Percentiles rank a stretch among this genome's conserved stretches.
These are phyloP conservation scores for Notolepis coatsorum DNA, from an alignment of 2,797 vertebrate genomes.

Conservation along the genomic window DNA sequence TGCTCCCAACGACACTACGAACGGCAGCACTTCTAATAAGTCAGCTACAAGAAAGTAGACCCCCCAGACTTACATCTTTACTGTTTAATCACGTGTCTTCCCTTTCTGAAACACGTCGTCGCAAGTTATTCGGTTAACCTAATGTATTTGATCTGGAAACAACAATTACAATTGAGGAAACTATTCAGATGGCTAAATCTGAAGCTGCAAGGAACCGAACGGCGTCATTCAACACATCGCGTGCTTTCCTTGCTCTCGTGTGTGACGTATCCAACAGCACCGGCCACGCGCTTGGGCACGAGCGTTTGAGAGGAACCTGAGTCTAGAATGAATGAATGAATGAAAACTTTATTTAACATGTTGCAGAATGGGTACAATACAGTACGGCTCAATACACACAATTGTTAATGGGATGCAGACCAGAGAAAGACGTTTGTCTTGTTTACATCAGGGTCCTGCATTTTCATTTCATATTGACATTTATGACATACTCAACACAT, in stretches of 20 bases:
- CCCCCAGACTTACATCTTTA: constrained; percentile 68
- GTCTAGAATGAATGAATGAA: constrained; percentile 48
- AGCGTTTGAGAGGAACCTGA: constrained; percentile 18
- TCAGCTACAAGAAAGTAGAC: constrained; percentile 3
- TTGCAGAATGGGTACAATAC: no score
- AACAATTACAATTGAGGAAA: constrained; percentile 16
- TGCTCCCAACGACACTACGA: not conserved
- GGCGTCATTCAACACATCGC: constrained; percentile 51
- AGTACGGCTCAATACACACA: no score
- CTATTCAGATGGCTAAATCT: constrained; percentile 51
- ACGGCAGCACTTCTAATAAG: not conserved
- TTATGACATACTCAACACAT: no score
- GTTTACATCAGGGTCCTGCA: no score
- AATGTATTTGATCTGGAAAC: constrained; percentile 27
- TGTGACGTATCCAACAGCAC: constrained; percentile 38
- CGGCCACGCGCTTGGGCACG: not conserved
- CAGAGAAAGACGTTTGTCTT: no score
- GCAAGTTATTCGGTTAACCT: not conserved
- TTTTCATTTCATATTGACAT: no score
- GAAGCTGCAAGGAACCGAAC: constrained; percentile 17
- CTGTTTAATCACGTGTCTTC: constrained; percentile 33
- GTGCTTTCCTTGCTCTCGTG: constrained; percentile 52
- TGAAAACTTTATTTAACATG: no score
- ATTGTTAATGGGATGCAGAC: no score
- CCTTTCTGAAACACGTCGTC: constrained; percentile 21